These are phyloP conservation scores for Microtus richardsoni DNA, from an alignment of 2,113 vertebrate species.

Conservation along the genomic window DNA sequence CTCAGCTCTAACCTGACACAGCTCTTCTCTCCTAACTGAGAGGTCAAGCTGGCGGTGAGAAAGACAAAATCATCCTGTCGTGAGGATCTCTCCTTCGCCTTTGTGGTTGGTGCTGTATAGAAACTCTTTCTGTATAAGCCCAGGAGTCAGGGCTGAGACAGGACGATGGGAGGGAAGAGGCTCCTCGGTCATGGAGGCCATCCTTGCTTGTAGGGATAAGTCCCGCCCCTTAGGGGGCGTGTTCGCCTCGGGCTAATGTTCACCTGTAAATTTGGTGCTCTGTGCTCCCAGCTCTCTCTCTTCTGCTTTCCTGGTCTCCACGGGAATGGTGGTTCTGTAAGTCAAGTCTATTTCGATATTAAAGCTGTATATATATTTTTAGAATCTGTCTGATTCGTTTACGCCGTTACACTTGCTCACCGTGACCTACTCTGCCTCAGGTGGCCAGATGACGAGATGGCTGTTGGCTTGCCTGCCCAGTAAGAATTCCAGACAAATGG, in stretches of 20 bases:
- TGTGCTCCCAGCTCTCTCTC: no score
- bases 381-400: no score
- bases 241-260: no score
- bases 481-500: not conserved
- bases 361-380: no score
- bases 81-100: not conserved
- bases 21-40: not conserved
- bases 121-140: not conserved
- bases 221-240: no score
- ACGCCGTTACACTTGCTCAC: no score
- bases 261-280: no score
- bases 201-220: no score
- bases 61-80: not conserved
- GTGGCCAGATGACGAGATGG: not conserved
- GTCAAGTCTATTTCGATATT: no score
- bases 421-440: not conserved
- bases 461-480: not conserved
- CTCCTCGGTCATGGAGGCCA: not conserved
- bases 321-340: no score
- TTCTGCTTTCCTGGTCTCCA: no score
- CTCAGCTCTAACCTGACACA: not conserved
- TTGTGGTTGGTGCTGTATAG: not conserved
- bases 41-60: not conserved
- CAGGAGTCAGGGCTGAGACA: not conserved
- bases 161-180: not conserved